phyloP scores from a whole-genome alignment of 2,113 vertebrate species.

The Pungitius pungitius region DNA sequence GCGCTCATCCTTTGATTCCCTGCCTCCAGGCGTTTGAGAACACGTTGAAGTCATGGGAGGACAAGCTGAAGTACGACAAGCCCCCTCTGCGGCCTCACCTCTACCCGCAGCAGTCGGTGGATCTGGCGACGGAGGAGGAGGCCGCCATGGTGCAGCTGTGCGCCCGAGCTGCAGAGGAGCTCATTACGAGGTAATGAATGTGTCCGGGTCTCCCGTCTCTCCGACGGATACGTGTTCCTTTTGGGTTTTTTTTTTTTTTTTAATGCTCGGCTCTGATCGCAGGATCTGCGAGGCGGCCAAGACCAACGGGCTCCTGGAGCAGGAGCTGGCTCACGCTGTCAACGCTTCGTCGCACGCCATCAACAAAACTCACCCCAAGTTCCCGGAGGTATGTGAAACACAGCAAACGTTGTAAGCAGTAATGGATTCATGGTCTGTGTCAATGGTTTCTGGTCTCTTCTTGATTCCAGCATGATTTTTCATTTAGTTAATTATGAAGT shows the following conservation, averaged over 20 bases:
- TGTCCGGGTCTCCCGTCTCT: too few species aligned
- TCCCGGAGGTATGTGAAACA: conserved; percentile 87
- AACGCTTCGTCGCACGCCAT: conserved; percentile 98
- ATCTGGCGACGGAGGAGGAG: conserved; percentile 92
- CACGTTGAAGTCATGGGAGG: conserved; percentile 97
- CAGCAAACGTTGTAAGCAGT: too few species aligned
- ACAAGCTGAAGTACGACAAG: conserved; percentile 95
- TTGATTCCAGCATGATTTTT: too few species aligned
- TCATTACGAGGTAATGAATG: conserved; percentile 93
- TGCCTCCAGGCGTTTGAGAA: conserved; percentile 92
- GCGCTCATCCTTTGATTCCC: conserved; percentile 1
- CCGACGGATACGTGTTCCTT: too few species aligned
- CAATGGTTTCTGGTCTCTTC: too few species aligned
- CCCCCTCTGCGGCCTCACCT: conserved; percentile 90
- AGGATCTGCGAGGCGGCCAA: conserved; percentile 98
- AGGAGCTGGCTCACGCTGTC: conserved; percentile 96
- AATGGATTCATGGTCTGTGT: too few species aligned
- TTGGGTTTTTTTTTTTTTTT: too few species aligned
- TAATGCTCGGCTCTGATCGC: conserved; percentile 19
- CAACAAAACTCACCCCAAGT: conserved; percentile 95
- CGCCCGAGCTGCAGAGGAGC: conserved; percentile 91
- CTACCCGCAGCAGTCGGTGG: conserved; percentile 90
- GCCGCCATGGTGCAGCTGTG: conserved; percentile 88
- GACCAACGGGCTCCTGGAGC: conserved; percentile 91
- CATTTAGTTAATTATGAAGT: too few species aligned